Percentiles rank a stretch among this genome's conserved stretches.
These are phyloP conservation scores for Temnothorax curvispinosus DNA, from an alignment of 1,140 invertebrate species.

Conservation along the genomic window DNA sequence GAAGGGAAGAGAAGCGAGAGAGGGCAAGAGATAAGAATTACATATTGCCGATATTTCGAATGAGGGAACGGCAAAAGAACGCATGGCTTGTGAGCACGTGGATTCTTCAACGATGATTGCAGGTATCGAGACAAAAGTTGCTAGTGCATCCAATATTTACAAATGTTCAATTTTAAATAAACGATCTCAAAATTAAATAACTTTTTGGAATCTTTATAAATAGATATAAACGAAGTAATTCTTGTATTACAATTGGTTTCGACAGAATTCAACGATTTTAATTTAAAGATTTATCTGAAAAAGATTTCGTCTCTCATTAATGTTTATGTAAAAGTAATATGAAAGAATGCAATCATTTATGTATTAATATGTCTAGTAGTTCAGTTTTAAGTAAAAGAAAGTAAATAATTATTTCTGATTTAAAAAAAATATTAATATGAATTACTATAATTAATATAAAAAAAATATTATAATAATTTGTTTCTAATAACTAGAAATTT, in stretches of 20 bases:
- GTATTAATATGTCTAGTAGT: not conserved
- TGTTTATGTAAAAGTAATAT: not conserved
- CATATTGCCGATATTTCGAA: slow-evolving; percentile 75
- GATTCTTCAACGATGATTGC: not conserved
- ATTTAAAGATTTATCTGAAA: not conserved
- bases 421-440: not conserved
- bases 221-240: not conserved
- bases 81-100: not conserved
- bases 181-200: slow-evolving; percentile 25
- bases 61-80: slow-evolving; percentile 29
- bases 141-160: not conserved
- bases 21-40: slow-evolving; percentile 76
- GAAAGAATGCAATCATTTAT: not conserved
- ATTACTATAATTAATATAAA: too few relatives aligned
- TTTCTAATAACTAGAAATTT: not conserved
- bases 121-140: not conserved
- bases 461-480: not conserved
- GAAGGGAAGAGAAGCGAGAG: slow-evolving; percentile 62
- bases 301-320: not conserved
- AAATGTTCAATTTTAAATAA: not conserved
- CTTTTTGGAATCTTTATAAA: too few relatives aligned
- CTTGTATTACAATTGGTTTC: not conserved
- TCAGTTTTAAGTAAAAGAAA: not conserved
- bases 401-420: not conserved
- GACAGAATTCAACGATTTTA: not conserved